A percentile compares a stretch with the other conserved stretches of the same genome.
phyloP scores from a whole-genome alignment of 2,888 invertebrate genomes.

The Chalcosyrphus nemorum region DNA sequence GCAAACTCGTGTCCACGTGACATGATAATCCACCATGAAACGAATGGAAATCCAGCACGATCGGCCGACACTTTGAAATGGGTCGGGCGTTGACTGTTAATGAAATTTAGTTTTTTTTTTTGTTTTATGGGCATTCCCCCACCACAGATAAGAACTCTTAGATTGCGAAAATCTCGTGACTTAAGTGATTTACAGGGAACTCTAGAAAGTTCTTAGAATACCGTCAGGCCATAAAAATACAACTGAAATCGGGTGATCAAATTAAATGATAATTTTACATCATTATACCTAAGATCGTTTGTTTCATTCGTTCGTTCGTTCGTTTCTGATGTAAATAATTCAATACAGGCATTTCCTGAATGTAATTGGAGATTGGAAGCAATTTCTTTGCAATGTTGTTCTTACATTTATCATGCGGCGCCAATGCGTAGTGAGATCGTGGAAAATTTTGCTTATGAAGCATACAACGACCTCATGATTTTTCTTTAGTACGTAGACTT shows the following conservation, averaged over 20 bases:
- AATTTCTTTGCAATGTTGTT: too few species aligned
- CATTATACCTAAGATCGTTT: too few species aligned
- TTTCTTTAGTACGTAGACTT: too few species aligned
- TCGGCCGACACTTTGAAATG: neutral
- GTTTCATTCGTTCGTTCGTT: too few species aligned
- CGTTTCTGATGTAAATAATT: too few species aligned
- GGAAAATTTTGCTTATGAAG: too few species aligned
- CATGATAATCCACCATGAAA: neutral
- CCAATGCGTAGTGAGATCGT: too few species aligned
- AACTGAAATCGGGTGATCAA: neutral
- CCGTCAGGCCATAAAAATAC: neutral
- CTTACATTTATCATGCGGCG: too few species aligned
- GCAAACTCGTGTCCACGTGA: constrained; percentile 36
- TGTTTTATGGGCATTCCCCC: neutral
- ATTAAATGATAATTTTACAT: neutral
- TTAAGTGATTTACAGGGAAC: neutral
- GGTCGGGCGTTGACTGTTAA: neutral
- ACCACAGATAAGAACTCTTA: neutral
- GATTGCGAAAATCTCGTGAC: neutral
- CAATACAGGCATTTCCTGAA: too few species aligned
- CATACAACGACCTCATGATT: too few species aligned
- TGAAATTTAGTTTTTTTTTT: neutral
- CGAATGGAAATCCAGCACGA: neutral
- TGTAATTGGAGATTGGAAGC: too few species aligned
- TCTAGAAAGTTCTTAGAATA: neutral